phyloP scores from a whole-genome alignment of 2,113 vertebrate genomes.

The Pachypanchax playfairii region DNA sequence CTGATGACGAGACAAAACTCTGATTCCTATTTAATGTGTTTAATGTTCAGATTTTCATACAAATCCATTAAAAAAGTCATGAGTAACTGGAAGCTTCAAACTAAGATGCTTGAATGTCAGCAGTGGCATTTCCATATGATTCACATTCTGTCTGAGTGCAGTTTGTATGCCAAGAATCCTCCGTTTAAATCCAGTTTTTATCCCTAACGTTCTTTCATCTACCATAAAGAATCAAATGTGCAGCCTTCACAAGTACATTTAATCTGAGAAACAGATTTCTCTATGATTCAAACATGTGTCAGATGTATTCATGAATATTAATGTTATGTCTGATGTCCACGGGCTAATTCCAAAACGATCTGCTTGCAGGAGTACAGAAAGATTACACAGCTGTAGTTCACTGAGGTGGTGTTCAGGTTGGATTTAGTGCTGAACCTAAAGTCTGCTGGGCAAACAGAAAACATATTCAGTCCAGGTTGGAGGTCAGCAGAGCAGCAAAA shows the following conservation, averaged over 20 bases:
- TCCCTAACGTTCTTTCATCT: conserved; percentile 5
- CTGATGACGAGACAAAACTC: too few species aligned
- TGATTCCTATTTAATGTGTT: conserved; percentile 1
- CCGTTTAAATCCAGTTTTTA: conserved; percentile 14
- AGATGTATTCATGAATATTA: conserved; percentile 67
- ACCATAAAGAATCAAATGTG: conserved; percentile 22
- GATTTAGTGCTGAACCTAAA: conserved; percentile 46
- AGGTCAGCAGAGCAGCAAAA: conserved; percentile 26
- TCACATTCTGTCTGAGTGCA: conserved; percentile 19
- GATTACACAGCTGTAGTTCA: conserved; percentile 49
- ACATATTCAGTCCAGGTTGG: conserved; percentile 6
- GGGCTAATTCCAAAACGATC: conserved; percentile 48
- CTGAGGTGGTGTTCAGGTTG: conserved; percentile 29
- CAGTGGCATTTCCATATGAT: conserved; percentile 25
- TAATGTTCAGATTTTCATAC: conserved; percentile 1
- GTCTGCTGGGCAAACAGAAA: conserved; percentile 42
- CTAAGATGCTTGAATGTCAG: conserved; percentile 35
- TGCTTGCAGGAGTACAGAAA: conserved; percentile 40
- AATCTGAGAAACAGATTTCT: conserved; percentile 38
- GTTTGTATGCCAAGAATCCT: conserved; percentile 4
- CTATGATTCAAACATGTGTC: conserved; percentile 54
- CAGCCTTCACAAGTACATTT: conserved; percentile 10
- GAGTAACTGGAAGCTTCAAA: conserved; percentile 14
- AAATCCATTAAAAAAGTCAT: conserved; percentile 7
- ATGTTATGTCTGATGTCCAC: conserved; percentile 56